These are phyloP conservation scores for Hypomesus transpacificus DNA, from an alignment of 2,113 vertebrate genomes.

Conservation along the genomic window DNA sequence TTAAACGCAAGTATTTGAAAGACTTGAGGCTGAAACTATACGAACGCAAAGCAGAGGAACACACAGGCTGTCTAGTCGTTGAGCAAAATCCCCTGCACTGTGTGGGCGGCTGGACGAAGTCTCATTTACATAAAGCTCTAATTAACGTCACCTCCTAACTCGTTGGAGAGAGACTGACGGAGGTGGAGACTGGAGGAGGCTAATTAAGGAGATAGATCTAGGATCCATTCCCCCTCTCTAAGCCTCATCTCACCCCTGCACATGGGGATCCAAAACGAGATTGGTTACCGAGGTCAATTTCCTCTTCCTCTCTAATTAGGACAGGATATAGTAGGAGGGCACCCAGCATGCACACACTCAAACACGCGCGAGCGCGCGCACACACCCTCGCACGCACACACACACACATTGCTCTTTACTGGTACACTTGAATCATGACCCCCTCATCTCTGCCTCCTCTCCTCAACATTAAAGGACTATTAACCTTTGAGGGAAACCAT, in stretches of 20 bases:
- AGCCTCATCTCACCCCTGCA: conserved; percentile 17
- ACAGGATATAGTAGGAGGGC: conserved; percentile 18
- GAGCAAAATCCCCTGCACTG: too few species aligned
- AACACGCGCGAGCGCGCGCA: background rate
- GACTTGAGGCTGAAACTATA: too few species aligned
- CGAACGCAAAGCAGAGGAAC: too few species aligned
- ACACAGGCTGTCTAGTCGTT: too few species aligned
- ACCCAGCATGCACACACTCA: background rate
- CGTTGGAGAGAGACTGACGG: conserved; percentile 42
- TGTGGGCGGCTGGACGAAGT: conserved; percentile 2
- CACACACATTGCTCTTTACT: background rate
- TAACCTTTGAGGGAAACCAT: conserved; percentile 39
- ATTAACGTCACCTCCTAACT: conserved; percentile 61
- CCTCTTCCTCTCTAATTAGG: conserved; percentile 32
- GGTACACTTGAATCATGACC: conserved; percentile 14
- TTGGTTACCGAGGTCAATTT: background rate
- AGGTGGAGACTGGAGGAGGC: conserved; percentile 45
- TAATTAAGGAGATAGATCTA: conserved; percentile 43
- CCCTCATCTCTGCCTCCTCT: conserved; percentile 19
- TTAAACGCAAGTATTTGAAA: too few species aligned
- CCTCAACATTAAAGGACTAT: conserved; percentile 38
- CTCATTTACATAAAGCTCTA: conserved; percentile 62
- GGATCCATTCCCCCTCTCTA: conserved; percentile 25
- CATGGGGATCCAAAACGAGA: background rate
- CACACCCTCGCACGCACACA: conserved; percentile 1